Conservation (phyloP, 37 sponge, comb jelly and placozoan genomes). For the Petrosia ficiformis region DNA sequence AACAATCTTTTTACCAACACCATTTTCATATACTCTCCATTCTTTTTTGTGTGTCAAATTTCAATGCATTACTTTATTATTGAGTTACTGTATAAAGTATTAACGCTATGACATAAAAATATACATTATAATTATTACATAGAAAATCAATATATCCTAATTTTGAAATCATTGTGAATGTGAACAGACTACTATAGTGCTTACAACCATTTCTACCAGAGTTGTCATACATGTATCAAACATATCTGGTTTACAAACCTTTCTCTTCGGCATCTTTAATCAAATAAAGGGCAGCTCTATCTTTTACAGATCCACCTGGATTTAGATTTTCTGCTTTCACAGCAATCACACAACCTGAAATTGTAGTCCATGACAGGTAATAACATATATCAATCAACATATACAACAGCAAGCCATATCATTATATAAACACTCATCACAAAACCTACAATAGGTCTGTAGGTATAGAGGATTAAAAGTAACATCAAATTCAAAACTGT, state of each 20-base stretch:
- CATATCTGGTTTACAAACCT: conserved; percentile 26
- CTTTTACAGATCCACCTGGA: conserved; percentile 90
- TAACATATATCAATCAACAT: background rate
- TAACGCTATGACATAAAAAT: background rate
- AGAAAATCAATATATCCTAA: background rate
- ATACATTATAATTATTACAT: background rate
- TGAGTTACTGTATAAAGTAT: too few species aligned
- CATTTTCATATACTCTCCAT: too few species aligned
- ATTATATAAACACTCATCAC: background rate
- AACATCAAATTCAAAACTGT: too few species aligned
- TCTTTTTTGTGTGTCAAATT: too few species aligned
- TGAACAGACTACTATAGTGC: background rate
- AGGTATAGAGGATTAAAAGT: too few species aligned
- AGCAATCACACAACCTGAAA: conserved; percentile 13
- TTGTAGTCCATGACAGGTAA: background rate
- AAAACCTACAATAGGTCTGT: background rate
- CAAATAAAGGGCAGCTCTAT: conserved; percentile 81
- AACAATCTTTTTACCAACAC: too few species aligned
- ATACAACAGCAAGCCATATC: background rate
- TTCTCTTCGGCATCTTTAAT: conserved; percentile 83
- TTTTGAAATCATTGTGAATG: too few species aligned
- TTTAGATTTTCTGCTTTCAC: conserved; percentile 83
- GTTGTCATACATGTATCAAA: background rate
- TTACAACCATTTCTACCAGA: too few species aligned
- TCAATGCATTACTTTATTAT: too few species aligned